A percentile compares a stretch with the other conserved stretches of the same genome.
phyloP scores from a whole-genome alignment of 2,113 vertebrate species.

The Solea senegalensis region DNA sequence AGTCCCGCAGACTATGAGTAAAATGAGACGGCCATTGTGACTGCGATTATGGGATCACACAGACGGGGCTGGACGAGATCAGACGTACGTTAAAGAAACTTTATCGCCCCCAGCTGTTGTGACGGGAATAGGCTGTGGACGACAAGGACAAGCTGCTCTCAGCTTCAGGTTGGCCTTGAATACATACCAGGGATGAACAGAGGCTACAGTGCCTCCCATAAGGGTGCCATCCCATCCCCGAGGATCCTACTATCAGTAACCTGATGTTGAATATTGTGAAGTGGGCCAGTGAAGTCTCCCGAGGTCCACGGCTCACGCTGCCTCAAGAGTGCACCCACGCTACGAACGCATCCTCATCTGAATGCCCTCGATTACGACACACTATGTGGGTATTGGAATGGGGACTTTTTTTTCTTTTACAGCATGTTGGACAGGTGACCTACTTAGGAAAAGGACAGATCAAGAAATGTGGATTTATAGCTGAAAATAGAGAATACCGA shows the following conservation, averaged over 20 bases:
- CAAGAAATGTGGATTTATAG: slow-evolving; percentile 51
- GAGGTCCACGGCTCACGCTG: slow-evolving; percentile 24
- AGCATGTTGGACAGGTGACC: slow-evolving; percentile 55
- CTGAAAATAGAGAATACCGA: slow-evolving; percentile 45
- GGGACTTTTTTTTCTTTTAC: slow-evolving; percentile 21
- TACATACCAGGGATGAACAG: slow-evolving; percentile 20
- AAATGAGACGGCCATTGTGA: slow-evolving; percentile 66
- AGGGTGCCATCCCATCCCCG: background rate
- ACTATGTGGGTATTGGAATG: slow-evolving; percentile 32
- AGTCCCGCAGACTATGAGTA: slow-evolving; percentile 51
- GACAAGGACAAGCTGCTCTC: slow-evolving; percentile 50
- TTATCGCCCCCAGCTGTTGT: slow-evolving; percentile 71
- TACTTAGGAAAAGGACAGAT: slow-evolving; percentile 53
- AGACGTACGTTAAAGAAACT: slow-evolving; percentile 41
- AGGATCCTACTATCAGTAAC: slow-evolving; percentile 34
- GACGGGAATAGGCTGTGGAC: slow-evolving; percentile 54
- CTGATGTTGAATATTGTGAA: slow-evolving; percentile 46
- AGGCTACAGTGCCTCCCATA: slow-evolving; percentile 20
- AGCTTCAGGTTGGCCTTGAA: slow-evolving; percentile 23
- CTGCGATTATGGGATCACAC: slow-evolving; percentile 38
- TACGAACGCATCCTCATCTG: slow-evolving; percentile 19
- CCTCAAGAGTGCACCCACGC: slow-evolving; percentile 13
- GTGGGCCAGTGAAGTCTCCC: slow-evolving; percentile 53
- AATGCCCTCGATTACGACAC: slow-evolving; percentile 33
- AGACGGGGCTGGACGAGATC: slow-evolving; percentile 15